A percentile compares a stretch with the other conserved stretches of the same genome.
Conservation (phyloP, 2,113 vertebrate species). For the Donacobius atricapilla region DNA sequence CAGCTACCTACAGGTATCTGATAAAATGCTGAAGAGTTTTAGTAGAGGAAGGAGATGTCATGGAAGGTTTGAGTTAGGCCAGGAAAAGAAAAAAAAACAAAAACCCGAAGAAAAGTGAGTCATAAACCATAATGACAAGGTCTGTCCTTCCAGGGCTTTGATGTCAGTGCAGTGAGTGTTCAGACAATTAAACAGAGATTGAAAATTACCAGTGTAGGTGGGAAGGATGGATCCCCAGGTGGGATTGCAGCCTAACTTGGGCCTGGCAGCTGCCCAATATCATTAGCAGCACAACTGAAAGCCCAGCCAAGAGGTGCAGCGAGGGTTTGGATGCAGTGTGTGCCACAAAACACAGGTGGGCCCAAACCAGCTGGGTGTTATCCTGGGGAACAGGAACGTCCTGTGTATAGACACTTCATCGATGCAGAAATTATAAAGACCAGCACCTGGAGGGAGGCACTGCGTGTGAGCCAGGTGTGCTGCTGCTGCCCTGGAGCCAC, state of each 20-base stretch:
- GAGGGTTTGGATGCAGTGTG: not conserved
- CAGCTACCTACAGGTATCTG: not conserved
- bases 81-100: not conserved
- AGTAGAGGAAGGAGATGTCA: not conserved
- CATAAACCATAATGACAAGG: not conserved
- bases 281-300: not conserved
- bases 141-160: not conserved
- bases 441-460: not conserved
- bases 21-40: not conserved
- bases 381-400: not conserved
- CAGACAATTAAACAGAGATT: not conserved
- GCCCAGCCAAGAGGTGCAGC: not conserved
- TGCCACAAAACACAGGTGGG: not conserved
- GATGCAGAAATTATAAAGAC: not conserved
- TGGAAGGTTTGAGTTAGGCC: not conserved
- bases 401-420: rapidly evolving
- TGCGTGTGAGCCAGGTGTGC: not conserved
- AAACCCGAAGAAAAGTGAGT: not conserved
- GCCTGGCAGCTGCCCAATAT: not conserved
- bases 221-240: not conserved
- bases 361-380: not conserved
- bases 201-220: not conserved
- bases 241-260: not conserved
- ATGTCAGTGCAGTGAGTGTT: not conserved
- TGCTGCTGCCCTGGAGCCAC: not conserved